Conservation (phyloP, 2,113 vertebrate genomes). For the Hippocampus abdominalis region DNA sequence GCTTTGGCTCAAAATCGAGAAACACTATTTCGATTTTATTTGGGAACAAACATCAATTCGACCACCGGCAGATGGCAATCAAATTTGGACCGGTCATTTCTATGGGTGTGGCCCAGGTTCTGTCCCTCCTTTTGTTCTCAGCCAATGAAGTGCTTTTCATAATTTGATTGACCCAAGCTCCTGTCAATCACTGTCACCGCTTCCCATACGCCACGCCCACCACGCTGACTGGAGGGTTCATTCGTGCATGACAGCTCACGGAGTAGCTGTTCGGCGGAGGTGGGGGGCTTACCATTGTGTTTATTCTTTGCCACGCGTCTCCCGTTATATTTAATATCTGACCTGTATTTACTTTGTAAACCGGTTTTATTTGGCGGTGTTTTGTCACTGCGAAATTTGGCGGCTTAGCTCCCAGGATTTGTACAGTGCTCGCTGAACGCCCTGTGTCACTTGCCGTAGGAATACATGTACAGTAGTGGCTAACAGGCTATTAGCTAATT, state of each 20-base stretch:
- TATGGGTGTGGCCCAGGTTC: conserved; percentile 42
- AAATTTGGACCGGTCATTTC: not conserved
- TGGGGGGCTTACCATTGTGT: conserved; percentile 7
- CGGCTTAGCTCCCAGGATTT: not conserved
- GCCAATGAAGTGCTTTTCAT: not conserved
- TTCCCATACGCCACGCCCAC: conserved; percentile 1
- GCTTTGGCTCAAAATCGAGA: no score
- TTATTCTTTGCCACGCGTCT: conserved; percentile 9
- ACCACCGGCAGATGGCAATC: not conserved
- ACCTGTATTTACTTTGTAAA: not conserved
- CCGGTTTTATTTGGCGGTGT: not conserved
- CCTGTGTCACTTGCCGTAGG: not conserved
- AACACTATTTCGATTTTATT: not conserved
- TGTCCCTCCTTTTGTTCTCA: conserved; percentile 9
- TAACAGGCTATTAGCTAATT: conserved; percentile 41
- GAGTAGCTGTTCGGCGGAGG: conserved; percentile 31
- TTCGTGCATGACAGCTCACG: conserved; percentile 25
- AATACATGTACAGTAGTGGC: conserved; percentile 8
- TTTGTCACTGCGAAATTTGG: not conserved
- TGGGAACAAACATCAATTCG: no score
- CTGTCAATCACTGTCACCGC: conserved; percentile 41
- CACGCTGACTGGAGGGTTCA: conserved; percentile 39
- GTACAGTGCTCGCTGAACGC: not conserved
- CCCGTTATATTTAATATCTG: not conserved
- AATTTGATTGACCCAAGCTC: conserved; percentile 1